Conservation (phyloP, 2,113 vertebrate genomes). For the Litocranius walleri region DNA sequence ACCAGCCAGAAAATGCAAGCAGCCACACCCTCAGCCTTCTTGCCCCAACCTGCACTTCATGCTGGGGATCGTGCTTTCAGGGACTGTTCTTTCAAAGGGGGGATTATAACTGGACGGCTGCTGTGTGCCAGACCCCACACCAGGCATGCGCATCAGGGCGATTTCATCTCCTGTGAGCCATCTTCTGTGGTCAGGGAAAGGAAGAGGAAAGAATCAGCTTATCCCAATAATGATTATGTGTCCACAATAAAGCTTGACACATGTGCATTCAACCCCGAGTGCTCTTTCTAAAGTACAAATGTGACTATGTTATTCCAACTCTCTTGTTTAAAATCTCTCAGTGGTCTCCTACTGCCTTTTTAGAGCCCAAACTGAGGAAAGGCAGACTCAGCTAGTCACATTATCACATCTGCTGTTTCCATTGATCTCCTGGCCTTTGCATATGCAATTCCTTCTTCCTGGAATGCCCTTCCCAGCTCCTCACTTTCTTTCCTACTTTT, state of each 20-base stretch:
- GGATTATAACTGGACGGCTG: background rate
- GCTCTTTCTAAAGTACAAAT: background rate
- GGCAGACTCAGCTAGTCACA: background rate
- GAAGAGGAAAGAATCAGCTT: constrained; percentile 60
- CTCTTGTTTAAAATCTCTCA: background rate
- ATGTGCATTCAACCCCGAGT: background rate
- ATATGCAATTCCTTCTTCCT: background rate
- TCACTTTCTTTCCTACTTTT: background rate
- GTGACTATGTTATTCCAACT: background rate
- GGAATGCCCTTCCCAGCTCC: background rate
- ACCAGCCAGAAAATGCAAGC: constrained; percentile 67
- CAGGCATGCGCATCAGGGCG: background rate
- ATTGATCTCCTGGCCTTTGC: background rate
- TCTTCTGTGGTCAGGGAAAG: background rate
- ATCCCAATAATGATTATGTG: background rate
- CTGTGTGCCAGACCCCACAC: background rate
- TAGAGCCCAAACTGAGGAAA: background rate
- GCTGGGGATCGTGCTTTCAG: constrained; percentile 61
- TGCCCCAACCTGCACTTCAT: constrained; percentile 64
- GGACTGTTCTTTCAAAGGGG: background rate
- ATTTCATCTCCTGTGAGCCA: background rate
- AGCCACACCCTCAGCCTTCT: constrained; percentile 61
- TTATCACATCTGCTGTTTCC: background rate
- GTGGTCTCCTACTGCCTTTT: background rate
- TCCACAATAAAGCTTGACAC: background rate